Evolutionary conservation across 2,797 vertebrate genomes (phyloP).

Genomic region (Leptodactylus fallax): DNA sequence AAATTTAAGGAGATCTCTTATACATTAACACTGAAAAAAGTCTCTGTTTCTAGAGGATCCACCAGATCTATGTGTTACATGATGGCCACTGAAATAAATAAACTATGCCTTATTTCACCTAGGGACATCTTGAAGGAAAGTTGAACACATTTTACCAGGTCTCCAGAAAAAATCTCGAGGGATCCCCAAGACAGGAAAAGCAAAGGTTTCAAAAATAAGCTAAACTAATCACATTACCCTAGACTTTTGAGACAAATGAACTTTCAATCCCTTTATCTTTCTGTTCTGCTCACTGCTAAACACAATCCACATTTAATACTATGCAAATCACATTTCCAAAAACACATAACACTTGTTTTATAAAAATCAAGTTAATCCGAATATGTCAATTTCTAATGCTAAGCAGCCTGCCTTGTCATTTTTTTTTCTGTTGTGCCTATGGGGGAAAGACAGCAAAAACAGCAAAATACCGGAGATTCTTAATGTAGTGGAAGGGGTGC

Average conservation of each 20-base stretch:
- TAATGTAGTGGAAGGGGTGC: constrained; percentile 67
- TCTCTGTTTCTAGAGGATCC: too few relatives aligned
- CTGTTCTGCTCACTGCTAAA: constrained; percentile 22
- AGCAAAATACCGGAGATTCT: constrained; percentile 68
- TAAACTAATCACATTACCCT: neutral
- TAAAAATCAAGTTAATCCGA: constrained; percentile 67
- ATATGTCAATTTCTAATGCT: constrained; percentile 58
- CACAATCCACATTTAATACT: constrained; percentile 46
- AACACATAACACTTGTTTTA: constrained; percentile 57
- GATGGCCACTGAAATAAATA: neutral
- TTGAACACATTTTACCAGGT: neutral
- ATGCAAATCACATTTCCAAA: constrained; percentile 65
- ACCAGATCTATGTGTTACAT: neutral
- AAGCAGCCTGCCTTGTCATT: constrained; percentile 56
- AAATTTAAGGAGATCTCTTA: too few relatives aligned
- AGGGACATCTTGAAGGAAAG: neutral
- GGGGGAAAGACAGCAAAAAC: constrained; percentile 62
- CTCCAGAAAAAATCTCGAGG: too few relatives aligned
- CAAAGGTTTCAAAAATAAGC: too few relatives aligned
- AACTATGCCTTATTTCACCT: neutral
- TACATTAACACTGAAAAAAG: too few relatives aligned
- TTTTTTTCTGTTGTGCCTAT: neutral
- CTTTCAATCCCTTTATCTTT: constrained; percentile 39
- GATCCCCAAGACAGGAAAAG: too few relatives aligned
- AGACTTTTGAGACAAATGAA: constrained; percentile 17